Conservation (phyloP, 2,797 vertebrate species). For the Epinephelus coioides region DNA sequence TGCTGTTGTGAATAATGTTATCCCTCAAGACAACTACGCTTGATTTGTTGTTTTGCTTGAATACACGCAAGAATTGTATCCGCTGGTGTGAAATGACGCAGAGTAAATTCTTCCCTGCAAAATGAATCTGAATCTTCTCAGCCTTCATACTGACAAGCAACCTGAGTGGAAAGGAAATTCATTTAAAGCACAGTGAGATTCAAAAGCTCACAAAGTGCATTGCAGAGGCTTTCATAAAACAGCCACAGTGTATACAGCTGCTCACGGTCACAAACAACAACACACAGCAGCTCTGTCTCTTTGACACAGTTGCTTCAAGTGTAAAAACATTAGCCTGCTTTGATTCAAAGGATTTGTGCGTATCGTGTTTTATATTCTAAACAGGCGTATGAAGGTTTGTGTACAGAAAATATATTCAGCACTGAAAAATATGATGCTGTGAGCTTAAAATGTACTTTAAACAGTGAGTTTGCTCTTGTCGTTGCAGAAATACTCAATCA, state of each 20-base stretch:
- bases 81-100: background rate
- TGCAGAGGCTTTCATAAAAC: background rate
- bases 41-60: slow-evolving; percentile 19
- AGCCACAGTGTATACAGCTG: background rate
- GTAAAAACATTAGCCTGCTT: slow-evolving; percentile 6
- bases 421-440: slow-evolving; percentile 2
- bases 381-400: background rate
- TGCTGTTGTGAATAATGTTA: slow-evolving; percentile 62
- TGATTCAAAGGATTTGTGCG: background rate
- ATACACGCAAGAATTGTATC: background rate
- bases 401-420: slow-evolving; percentile 1
- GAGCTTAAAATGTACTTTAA: background rate
- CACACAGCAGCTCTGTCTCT: background rate
- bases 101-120: background rate
- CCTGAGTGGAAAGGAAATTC: background rate
- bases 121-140: background rate
- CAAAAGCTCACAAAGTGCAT: background rate
- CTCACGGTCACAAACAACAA: background rate
- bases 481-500: background rate
- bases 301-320: background rate
- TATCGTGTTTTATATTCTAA: background rate
- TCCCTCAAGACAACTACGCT: slow-evolving; percentile 71
- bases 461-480: background rate
- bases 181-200: slow-evolving; percentile 5
- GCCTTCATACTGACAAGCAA: background rate